Base-by-base conservation (phyloP, 2,113 vertebrate genomes). In the Entomyzon cyanotis region DNA sequence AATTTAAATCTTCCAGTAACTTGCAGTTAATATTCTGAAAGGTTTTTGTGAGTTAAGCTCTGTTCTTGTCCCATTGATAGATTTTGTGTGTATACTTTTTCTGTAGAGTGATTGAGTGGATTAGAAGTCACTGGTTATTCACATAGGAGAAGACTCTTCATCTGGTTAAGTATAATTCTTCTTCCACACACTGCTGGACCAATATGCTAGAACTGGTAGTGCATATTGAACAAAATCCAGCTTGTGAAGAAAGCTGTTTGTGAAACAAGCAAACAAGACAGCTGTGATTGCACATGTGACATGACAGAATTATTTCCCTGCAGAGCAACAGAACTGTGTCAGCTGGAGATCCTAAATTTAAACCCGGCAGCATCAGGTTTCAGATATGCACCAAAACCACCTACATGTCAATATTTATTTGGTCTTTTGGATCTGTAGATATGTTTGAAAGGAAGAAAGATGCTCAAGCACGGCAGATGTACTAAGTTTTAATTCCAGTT, bases 261-360 rank as follows among this genome's bases (percentile, higher is more conserved):
- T 89, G 89, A 82, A 64, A 33, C 23, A 35, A 69, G n/a, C 69
- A 70, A 67, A 60, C 16, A 21, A 28, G 63, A 1, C 71, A 81
- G 52, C 82, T 91, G 68, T 83, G 63, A 65, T 63, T 55, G 19
- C n/a, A 55, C 25, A 39, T 13, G 37, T 53, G 81, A 77, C 81
- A 60, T 2, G 7, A 80, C 39, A 76, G 46, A 74, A 2, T 20
- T 37, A 63, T 68, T 62, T 52, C 44, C 42, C 74, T 62, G 15
- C 4, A 25, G 76, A 95, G 80, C 35, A 60, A 81, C 46, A 78
- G 55, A 82, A 35, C 88, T 59, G 31, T 65, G 71, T 84, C 83
- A 94, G 67, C 68, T 77, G 78, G 78, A 70, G 46, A 77, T 4
- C 63, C 81, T 85, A 93, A 76, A 85, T 91, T 93, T 76, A 90